Conservation (phyloP, 2,797 vertebrate genomes). For the Myotis myotis region DNA sequence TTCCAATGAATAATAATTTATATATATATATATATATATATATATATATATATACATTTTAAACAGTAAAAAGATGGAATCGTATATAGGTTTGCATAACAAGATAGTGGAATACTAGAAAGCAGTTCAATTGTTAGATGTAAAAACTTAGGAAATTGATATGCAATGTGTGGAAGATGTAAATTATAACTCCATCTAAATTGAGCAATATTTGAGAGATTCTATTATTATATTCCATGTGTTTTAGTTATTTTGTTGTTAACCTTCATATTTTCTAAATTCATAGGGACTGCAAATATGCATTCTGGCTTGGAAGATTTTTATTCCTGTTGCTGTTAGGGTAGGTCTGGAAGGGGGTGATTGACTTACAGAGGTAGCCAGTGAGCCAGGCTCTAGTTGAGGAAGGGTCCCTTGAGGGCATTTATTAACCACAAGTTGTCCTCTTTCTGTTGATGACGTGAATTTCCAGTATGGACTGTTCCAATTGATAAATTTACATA, state of each 20-base stretch:
- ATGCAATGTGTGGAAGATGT: conserved; percentile 82
- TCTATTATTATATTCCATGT: background rate
- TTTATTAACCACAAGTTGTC: background rate
- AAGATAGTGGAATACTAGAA: conserved; percentile 79
- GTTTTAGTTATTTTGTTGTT: conserved; percentile 20
- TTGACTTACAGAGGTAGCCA: background rate
- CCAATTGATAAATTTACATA: background rate
- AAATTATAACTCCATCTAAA: conserved; percentile 81
- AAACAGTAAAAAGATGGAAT: conserved; percentile 84
- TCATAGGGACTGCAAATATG: background rate
- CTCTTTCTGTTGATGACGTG: background rate
- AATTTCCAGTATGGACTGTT: background rate
- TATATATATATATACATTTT: conserved; percentile 86
- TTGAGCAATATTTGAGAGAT: conserved; percentile 35
- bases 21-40: conserved; percentile 82
- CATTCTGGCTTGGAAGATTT: background rate
- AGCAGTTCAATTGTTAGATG: conserved; percentile 82
- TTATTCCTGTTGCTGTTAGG: background rate
- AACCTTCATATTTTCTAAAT: conserved; percentile 50
- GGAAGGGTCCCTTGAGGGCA: background rate
- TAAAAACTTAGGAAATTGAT: conserved; percentile 83
- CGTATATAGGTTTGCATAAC: conserved; percentile 80
- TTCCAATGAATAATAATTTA: conserved; percentile 86
- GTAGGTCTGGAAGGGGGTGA: background rate
- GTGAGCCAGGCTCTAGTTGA: background rate